Evolutionary conservation across 1,140 invertebrate genomes (phyloP).

Genomic region (Scaptomyza graminum): DNA sequence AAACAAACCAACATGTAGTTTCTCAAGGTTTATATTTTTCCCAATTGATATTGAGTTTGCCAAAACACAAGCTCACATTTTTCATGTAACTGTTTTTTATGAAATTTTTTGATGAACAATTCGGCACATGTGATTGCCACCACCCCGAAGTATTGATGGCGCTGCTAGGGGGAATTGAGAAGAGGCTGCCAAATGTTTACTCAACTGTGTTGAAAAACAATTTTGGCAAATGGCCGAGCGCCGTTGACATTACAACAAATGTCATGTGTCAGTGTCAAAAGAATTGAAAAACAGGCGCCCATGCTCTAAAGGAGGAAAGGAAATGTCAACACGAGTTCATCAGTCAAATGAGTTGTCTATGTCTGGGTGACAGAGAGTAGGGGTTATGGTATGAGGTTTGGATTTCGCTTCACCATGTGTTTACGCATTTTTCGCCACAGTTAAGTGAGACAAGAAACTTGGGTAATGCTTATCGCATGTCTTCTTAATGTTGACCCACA

Average conservation of each 20-base stretch:
- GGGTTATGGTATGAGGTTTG: slow-evolving; percentile 14
- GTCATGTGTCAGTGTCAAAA: slow-evolving; percentile 82
- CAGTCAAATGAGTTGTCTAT: slow-evolving; percentile 79
- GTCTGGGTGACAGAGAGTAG: slow-evolving; percentile 24
- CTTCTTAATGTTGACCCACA: slow-evolving; percentile 47
- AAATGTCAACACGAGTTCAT: slow-evolving; percentile 81
- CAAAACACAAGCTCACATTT: slow-evolving; percentile 39
- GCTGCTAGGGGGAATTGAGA: neutral
- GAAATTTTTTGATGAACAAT: slow-evolving; percentile 4
- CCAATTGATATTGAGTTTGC: slow-evolving; percentile 19
- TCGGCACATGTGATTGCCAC: slow-evolving; percentile 37
- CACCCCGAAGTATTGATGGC: neutral
- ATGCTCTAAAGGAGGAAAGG: slow-evolving; percentile 33
- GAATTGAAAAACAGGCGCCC: slow-evolving; percentile 36
- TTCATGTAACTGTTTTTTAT: slow-evolving; percentile 59
- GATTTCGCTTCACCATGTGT: slow-evolving; percentile 38
- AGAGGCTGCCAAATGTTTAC: slow-evolving; percentile 67
- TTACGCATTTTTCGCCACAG: slow-evolving; percentile 44
- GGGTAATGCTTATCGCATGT: slow-evolving; percentile 13
- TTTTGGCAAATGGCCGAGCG: slow-evolving; percentile 70
- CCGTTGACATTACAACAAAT: slow-evolving; percentile 67
- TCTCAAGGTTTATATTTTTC: slow-evolving; percentile 22
- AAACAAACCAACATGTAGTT: too few relatives aligned
- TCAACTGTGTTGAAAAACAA: slow-evolving; percentile 82
- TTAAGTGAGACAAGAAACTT: slow-evolving; percentile 60